Base-by-base conservation (phyloP, 2,888 invertebrate genomes). In the Slavum lentiscoides region DNA sequence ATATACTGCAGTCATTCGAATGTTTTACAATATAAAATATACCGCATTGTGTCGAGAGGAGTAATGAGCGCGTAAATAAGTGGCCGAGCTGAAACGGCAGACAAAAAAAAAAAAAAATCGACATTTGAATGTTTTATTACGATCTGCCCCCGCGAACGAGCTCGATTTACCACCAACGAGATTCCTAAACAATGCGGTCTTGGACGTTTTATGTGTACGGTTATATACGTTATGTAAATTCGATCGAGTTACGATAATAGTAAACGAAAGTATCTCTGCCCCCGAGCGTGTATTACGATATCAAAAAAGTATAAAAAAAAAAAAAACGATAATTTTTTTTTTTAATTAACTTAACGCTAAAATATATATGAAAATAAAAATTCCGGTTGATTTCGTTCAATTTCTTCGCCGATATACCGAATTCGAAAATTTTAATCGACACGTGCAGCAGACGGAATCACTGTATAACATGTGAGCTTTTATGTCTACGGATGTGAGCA, bases 41-140 rank as follows among this genome's bases (percentile, higher is more conserved):
- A 62, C 53, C 49, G 68, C 13, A 49, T 74, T 62, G 73, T 74
- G n/a, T 30, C 49, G 9, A n/a, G 13, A 30, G 7, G 53, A 53
- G 15, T 49, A 74, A 62, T 62, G 73, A 74, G 62, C 30, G 13
- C 17, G 23, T 7, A 15, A 43, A 30, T 30, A 30, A 30, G 30
- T 30, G 30, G 30, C 4, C 21, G 23, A 62, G 62, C 9, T 13
- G n/a, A n/a, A 43, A 62, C 53, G 55, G 55, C 37, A 30, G 4
- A 30, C 1, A 30, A 30, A 2, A 30, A 30, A 30, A 2, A 30
- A 30, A 30, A 55, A 39, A 74, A 64, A 66, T 55, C 64, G 74
- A 21, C 74, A 21, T 74, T 74, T 55, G 37, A 21, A 74, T 62
- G 73, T 74, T 74, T 30, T 62, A 59, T 62, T n/a, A n/a, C n/a